Base-by-base conservation (phyloP, 2,888 invertebrate species). In the Zaprionus bogoriensis region DNA sequence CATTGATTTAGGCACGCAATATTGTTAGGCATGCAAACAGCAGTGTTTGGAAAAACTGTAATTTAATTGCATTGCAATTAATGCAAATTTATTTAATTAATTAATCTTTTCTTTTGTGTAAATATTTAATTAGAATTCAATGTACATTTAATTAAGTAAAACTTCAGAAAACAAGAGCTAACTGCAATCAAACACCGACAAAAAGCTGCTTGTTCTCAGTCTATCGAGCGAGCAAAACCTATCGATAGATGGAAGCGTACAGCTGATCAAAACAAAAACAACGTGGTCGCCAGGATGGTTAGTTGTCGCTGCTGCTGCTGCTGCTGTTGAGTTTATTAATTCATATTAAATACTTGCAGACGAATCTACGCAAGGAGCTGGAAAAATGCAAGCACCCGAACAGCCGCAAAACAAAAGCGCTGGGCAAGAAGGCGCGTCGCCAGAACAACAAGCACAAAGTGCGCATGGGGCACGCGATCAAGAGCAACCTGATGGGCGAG, bases 351-450 rank as follows among this genome's bases (percentile, higher is more conserved):
- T 14, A 23, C 19, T 44, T 38, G 0, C 50, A 92, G 92, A 90
- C 91, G 0, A 92, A 92, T 77, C 67, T 92, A 12, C 89, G 89
- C 17, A 92, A 92, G 74, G 92, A 92, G 63, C 70, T 93, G n/a
- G 89, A 90, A 23, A 93, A 93, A 89, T 92, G 94, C 52, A 95
- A 95, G 86, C 97, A 97, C 91, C 97, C 97, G 0, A 96, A 96
- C 89, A 97, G 97, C 81, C 93, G 97, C 71, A 96, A 96, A 92
- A 95, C 96, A 0, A 92, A 93, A 67, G 94, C 95, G 6, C 89
- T 96, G 17, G 93, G 93, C 2, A 95, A 94, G 88, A 94, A 95
- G 90, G 92, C 94, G 5, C 94, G 94, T 71, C 95, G 89, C 0
- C 88, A 89, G 51, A 91, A 91, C 54, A 89, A 91, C 67, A 91